Base-by-base conservation (phyloP, 2,113 vertebrate species). In the Cephalopterus ornatus region DNA sequence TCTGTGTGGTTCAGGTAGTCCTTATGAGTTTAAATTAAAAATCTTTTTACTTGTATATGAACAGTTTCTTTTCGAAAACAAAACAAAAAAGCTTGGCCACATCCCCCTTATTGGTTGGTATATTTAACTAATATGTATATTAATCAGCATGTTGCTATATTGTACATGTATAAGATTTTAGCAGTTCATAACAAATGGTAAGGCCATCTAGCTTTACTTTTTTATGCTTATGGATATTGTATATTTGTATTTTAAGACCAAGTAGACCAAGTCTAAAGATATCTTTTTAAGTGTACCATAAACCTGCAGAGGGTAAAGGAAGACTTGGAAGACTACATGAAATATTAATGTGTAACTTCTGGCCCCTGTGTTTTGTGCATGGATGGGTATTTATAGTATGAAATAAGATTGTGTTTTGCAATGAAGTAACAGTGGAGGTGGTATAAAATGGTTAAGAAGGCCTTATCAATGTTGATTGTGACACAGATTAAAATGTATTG, bases 171-270 rank as follows among this genome's bases (percentile, higher is more conserved):
- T 97, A 97, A 97, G 94, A 95, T 95, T 91, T 97, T 98, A 98
- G 97, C 93, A 77, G 67, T 95, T 97, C 94, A 88, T 88, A 87
- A 96, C 89, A 96, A 97, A 95, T 72, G 87, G 93, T 96, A 96
- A 97, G 97, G 97, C 97, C 91, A 89, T 85, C 97, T 92, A 96
- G 97, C 97, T 97, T 97, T 97, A 95, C 85, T 97, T 96, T 93
- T 96, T 95, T 95, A 92, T 89, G 97, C 97, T 97, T 94, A 89
- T 83, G 97, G 97, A 97, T 97, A 93, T 83, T 98, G 97, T 98
- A 97, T 94, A 96, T 98, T 97, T 97, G 96, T 98, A 97, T 96
- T 95, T 96, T 96, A 97, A 95, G 96, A 98, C 97, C 97, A 95
- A 97, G 97, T 91, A 98, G 97, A 97, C 96, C 95, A 97, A 96